phyloP scores from a whole-genome alignment of 2,888 invertebrate species.

The Gari tellinella region DNA sequence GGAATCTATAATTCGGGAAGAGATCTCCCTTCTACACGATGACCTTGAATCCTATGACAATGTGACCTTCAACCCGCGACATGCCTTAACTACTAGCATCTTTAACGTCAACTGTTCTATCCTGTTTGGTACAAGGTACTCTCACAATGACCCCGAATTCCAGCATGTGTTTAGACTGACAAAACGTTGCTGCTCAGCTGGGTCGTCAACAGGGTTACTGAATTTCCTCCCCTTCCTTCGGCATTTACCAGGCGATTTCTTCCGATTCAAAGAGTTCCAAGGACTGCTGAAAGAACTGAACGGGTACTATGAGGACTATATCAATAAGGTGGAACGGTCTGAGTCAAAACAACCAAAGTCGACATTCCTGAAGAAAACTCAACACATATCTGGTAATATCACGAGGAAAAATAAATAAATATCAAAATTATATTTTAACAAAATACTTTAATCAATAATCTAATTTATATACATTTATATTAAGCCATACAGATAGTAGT shows the following conservation, averaged over 20 bases:
- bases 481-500: too few species aligned
- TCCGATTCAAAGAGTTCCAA: background rate
- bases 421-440: too few species aligned
- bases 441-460: too few species aligned
- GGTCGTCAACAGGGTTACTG: background rate
- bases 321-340: too few species aligned
- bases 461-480: too few species aligned
- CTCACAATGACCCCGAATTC: background rate
- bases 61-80: background rate
- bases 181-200: background rate
- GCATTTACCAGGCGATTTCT: slow-evolving; percentile 4
- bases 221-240: slow-evolving; percentile 11
- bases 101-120: slow-evolving; percentile 2
- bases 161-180: background rate
- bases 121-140: background rate
- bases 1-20: too few species aligned
- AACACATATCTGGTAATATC: too few species aligned
- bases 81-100: background rate
- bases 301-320: background rate
- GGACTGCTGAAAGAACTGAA: background rate
- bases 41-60: background rate
- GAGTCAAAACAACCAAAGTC: too few species aligned
- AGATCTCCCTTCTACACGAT: too few species aligned
- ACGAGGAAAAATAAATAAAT: too few species aligned
- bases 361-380: too few species aligned